Evolutionary conservation across 2,888 invertebrate genomes (phyloP).

Genomic region (Caenorhabditis imperialis): DNA sequence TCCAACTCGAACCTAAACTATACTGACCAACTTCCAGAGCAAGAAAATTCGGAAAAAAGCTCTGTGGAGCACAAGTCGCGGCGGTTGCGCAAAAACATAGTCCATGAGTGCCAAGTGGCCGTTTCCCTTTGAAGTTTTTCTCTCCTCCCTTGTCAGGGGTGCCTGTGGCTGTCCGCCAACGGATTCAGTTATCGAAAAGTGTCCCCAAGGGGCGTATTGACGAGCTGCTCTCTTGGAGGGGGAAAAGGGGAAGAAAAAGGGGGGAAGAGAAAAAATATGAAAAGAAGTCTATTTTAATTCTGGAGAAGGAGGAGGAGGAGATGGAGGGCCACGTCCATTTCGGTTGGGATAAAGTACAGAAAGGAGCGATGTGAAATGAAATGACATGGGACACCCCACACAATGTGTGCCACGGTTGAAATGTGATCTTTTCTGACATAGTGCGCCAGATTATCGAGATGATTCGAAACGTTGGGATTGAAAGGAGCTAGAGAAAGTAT

Average conservation of each 20-base stretch:
- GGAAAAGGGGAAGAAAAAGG: not conserved
- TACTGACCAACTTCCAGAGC: too few relatives aligned
- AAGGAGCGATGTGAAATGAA: slow-evolving; percentile 19
- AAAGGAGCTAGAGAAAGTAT: too few relatives aligned
- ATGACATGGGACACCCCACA: slow-evolving; percentile 53
- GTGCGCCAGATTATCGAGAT: slow-evolving; percentile 52
- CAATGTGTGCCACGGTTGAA: slow-evolving; percentile 35
- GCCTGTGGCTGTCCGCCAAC: not conserved
- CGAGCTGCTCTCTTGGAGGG: slow-evolving; percentile 41
- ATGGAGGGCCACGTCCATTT: not conserved
- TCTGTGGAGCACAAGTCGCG: too few relatives aligned
- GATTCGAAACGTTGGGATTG: slow-evolving; percentile 6
- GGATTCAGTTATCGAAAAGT: slow-evolving; percentile 60
- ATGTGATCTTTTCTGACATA: slow-evolving; percentile 51
- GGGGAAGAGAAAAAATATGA: not conserved
- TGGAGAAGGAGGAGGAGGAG: not conserved
- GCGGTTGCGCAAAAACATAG: slow-evolving; percentile 4
- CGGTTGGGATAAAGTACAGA: slow-evolving; percentile 9
- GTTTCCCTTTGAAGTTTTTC: slow-evolving; percentile 20
- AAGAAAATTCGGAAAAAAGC: not conserved
- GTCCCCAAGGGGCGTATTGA: slow-evolving; percentile 57
- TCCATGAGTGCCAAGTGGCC: slow-evolving; percentile 17
- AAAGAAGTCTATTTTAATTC: not conserved
- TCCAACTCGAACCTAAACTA: too few relatives aligned
- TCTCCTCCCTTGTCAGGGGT: not conserved